phyloP scores from a whole-genome alignment of 2,888 invertebrate species.

The Drosophila longiperda region DNA sequence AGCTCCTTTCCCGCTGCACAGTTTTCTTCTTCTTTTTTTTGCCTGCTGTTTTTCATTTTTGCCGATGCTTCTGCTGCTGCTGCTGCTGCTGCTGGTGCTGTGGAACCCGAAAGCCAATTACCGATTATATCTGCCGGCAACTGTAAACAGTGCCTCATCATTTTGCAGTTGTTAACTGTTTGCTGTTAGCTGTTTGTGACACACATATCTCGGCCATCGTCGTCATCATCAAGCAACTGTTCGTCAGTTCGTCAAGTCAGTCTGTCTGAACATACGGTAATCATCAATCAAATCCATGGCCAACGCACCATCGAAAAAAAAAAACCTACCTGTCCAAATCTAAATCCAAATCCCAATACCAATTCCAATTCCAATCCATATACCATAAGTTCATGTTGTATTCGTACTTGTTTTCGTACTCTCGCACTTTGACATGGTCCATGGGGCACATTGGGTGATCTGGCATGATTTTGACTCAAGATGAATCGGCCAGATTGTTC shows the following conservation, averaged over 20 bases:
- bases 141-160: slow-evolving; percentile 52
- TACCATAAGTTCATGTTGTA: slow-evolving; percentile 14
- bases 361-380: slow-evolving; percentile 15
- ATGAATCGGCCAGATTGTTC: slow-evolving; percentile 74
- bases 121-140: slow-evolving; percentile 71
- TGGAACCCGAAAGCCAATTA: slow-evolving; percentile 66
- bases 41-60: slow-evolving; percentile 47
- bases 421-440: slow-evolving; percentile 29
- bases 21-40: neutral
- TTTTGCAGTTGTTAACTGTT: slow-evolving; percentile 32
- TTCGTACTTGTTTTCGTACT: slow-evolving; percentile 3
- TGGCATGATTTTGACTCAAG: slow-evolving; percentile 70
- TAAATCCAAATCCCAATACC: slow-evolving; percentile 9
- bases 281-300: slow-evolving; percentile 69
- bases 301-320: slow-evolving; percentile 41
- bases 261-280: slow-evolving; percentile 55
- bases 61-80: slow-evolving; percentile 28
- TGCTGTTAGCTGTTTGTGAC: slow-evolving; percentile 58
- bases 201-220: slow-evolving; percentile 22
- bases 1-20: slow-evolving; percentile 29
- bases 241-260: slow-evolving; percentile 35
- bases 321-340: slow-evolving; percentile 31
- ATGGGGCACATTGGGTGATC: slow-evolving; percentile 57
- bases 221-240: slow-evolving; percentile 57
- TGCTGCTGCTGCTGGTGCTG: slow-evolving; percentile 33